Evolutionary conservation across 1,140 invertebrate species (phyloP), one percentile per base, ranked within the genome.

Genomic region (Prorops nasuta): DNA sequence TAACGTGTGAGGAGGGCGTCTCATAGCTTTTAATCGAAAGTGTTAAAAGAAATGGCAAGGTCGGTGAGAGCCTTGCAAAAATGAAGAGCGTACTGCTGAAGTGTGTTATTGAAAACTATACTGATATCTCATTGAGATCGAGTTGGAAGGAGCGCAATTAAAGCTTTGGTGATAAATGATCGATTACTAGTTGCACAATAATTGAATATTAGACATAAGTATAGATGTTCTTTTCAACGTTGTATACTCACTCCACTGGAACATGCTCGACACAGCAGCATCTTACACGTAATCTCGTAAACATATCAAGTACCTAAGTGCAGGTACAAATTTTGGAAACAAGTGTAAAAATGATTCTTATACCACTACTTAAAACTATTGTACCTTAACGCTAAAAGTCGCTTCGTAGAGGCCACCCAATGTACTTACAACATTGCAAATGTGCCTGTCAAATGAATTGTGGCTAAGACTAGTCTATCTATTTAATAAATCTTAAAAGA

Each of bases 391-490:
- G 40, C 48, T 63, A 66, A 60, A 51, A 60, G 49, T 59, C 51
- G 59, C 49, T 64, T 66, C 54, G 46, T 61, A 56, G 59, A 64
- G 69, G 68, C 61, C 66, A 68, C 59, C 58, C 65, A 72, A 71
- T 69, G 72, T 75, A 73, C 72, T 75, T 64, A 75, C 72, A 75
- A 72, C 72, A 75, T 72, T 72, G 67, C 63, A 62, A 67, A 67
- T 71, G 66, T 62, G 63, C 69, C 70, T 66, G 57, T 66, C 49
- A 28, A 58, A 53, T 62, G 49, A 58, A 63, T 58, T 59, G 46
- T 58, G 48, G 63, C 56, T 65, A 64, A 60, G 48, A 49, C 51
- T 63, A 60, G 35, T n/a, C n/a, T n/a, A n/a, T n/a, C n/a, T n/a
- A n/a, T n/a, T n/a, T n/a, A n/a, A n/a, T n/a, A n/a, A n/a, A n/a